Evolutionary conservation across 2,113 vertebrate genomes (phyloP), one percentile per base, ranked within the genome.

Genomic region (Laterallus jamaicensis): DNA sequence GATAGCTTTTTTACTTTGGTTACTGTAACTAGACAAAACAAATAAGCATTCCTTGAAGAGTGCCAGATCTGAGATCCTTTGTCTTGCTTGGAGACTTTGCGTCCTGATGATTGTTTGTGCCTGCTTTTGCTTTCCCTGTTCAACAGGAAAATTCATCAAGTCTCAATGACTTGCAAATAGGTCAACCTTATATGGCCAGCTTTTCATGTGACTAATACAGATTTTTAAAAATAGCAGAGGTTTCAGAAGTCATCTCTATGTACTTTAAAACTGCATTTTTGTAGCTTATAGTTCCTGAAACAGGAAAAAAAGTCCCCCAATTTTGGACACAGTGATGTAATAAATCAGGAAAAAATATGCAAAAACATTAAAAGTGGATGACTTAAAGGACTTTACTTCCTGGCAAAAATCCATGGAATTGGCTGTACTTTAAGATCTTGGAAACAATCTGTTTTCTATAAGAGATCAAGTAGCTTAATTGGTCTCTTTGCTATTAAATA

Each of bases 161-260:
- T 24, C 31, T 74, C 9, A 7, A 12, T 55, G 47, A 28, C 6
- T 90, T 80, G 21, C 18, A 90, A 50, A 20, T 40, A 63, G 75
- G 7, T 44, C 22, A 76, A 60, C 50, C 0, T 1, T 37, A 11
- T 3, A 7, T 5, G 3, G 6, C 3, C 24, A 55, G 7, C 4
- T 40, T 83, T 77, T 77, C 50, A 10, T 60, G 29, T 56, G 15
- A 32, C 7, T 73, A 71, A 40, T 21, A 9, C 0, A 66, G 11
- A 5, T 26, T 39, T 63, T 85, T 81, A 14, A 26, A 93, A 95
- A 56, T 25, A 74, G 10, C 14, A 81, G 24, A 4, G 35, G 8
- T 81, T 71, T 76, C 55, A 62, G 15, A 50, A 73, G 49, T 58
- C 68, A 58, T 16, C 28, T 66, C 11, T 47, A 26, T 19, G 5